Base-by-base conservation (phyloP, 2,113 vertebrate species). In the Cyanoramphus novaezelandiae region DNA sequence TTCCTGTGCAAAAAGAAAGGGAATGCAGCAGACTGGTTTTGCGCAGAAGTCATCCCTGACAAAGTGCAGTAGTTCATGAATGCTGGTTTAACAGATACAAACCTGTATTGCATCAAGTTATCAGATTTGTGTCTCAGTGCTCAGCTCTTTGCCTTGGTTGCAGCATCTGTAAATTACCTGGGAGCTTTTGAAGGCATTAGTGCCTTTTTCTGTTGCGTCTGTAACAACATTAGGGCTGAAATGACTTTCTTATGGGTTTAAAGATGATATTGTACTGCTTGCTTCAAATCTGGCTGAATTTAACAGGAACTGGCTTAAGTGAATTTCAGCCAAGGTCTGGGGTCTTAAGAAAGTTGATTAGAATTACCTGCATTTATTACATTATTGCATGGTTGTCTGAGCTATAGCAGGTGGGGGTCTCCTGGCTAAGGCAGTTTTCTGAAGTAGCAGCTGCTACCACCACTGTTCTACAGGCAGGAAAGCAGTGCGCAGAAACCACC, bases 201-300 rank as follows among this genome's bases (percentile, higher is more conserved):
- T 86, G 71, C 52, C 84, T 94, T 87, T 93, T 44, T 87, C 47
- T 68, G 17, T 37, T 47, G 25, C 31, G 41, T 47, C 62, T 57
- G 6, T 93, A 97, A 89, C 57, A 63, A 84, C 17, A 71, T 92
- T 89, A 93, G 55, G 41, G 65, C 28, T 86, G 39, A 93, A 93
- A 95, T 86, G 0, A 82, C 72, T 94, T 90, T 90, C 80, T 95
- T 60, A 75, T 11, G 81, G 13, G 33, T 92, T 95, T 92, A 88
- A 93, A 93, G 74, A 92, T 49, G 52, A 80, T 81, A 31, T 80
- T 46, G 12, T 25, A 49, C 44, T 47, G 57, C 44, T 77, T 91
- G 70, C n/a, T 82, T 92, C 72, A 86, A 75, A 84, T 83, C 62
- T 84, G 67, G 12, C 44, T 89, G 74, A 92, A 95, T 69, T 57